Conservation (phyloP, 2,797 vertebrate species). For the Sebastes nivosus region DNA sequence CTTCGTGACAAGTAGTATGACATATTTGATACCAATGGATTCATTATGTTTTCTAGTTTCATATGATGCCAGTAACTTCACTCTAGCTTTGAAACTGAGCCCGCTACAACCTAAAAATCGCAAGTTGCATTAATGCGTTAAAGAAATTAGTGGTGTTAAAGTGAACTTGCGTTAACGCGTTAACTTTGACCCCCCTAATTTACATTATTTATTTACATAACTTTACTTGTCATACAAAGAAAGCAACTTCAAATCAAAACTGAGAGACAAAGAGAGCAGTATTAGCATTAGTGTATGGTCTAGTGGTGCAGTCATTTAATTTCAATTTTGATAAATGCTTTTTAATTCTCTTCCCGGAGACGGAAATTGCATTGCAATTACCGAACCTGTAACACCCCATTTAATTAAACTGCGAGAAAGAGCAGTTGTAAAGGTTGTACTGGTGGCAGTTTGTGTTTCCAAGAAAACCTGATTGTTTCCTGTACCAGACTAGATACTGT, state of each 20-base stretch:
- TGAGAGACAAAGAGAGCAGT: background rate
- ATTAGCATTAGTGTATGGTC: background rate
- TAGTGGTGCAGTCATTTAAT: background rate
- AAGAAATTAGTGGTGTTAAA: too few relatives aligned
- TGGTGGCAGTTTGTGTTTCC: slow-evolving; percentile 18
- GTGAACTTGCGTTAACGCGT: too few relatives aligned
- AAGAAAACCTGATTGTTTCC: slow-evolving; percentile 19
- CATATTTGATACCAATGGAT: rapidly evolving
- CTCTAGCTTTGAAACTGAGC: too few relatives aligned
- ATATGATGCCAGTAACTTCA: rapidly evolving
- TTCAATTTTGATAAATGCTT: slow-evolving; percentile 21
- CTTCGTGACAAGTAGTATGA: too few relatives aligned
- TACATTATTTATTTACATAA: background rate
- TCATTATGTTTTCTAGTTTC: too few relatives aligned
- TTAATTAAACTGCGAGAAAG: slow-evolving; percentile 31
- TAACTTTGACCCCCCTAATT: too few relatives aligned
- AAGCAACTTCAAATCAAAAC: background rate
- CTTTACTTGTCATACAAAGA: background rate
- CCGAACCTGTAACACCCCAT: slow-evolving; percentile 18
- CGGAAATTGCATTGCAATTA: slow-evolving; percentile 22
- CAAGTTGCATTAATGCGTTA: too few relatives aligned
- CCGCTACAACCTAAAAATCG: too few relatives aligned
- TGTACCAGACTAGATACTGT: slow-evolving; percentile 13
- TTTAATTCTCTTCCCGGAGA: slow-evolving; percentile 21
- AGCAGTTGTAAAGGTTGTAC: slow-evolving; percentile 14